These are phyloP conservation scores for Epinotia brunnichana DNA, from an alignment of 2,888 invertebrate species.

Conservation along the genomic window DNA sequence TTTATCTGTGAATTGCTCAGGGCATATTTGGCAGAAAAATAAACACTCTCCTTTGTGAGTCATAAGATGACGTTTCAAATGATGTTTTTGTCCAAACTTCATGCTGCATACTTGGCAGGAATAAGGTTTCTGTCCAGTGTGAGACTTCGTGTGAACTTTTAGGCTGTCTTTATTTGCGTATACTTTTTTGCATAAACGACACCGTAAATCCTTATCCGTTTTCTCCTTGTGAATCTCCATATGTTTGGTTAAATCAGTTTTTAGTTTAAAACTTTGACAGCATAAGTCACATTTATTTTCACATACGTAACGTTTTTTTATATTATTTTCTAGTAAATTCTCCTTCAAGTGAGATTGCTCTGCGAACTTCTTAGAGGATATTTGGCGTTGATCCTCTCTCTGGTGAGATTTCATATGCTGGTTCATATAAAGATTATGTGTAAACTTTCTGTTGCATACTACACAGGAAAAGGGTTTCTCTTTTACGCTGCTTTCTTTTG, in stretches of 20 bases:
- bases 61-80: too few relatives aligned
- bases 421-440: neutral
- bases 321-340: neutral
- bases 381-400: neutral
- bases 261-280: slow-evolving; percentile 7
- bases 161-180: neutral
- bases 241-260: slow-evolving; percentile 11
- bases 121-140: too few relatives aligned
- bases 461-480: neutral
- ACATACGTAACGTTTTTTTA: neutral
- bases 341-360: neutral
- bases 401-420: neutral
- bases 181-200: neutral
- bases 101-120: too few relatives aligned
- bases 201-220: neutral
- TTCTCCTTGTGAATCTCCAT: slow-evolving; percentile 8
- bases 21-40: neutral
- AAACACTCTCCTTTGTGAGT: neutral
- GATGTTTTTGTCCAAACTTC: too few relatives aligned
- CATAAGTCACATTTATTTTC: slow-evolving; percentile 7
- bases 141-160: too few relatives aligned
- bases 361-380: neutral
- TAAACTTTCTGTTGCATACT: neutral
- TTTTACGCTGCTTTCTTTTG: neutral
- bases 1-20: slow-evolving; percentile 1